These are phyloP conservation scores for Nicator chloris DNA, from an alignment of 2,113 vertebrate species.

Conservation along the genomic window DNA sequence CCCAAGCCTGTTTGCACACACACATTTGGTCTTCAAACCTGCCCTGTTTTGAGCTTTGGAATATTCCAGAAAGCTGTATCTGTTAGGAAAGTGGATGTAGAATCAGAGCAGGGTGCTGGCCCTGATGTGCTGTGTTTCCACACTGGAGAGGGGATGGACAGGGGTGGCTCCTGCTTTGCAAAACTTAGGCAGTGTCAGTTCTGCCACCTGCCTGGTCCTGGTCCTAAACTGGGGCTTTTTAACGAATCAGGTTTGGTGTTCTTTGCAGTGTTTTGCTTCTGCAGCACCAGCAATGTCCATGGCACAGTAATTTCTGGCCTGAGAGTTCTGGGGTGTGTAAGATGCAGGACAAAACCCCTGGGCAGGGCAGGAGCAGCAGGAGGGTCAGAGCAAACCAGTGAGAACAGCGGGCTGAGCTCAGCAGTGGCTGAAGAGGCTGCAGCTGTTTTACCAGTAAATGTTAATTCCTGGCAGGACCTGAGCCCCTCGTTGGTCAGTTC, in stretches of 20 bases:
- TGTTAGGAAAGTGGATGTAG: too few species aligned
- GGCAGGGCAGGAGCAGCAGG: background rate
- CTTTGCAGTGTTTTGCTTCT: background rate
- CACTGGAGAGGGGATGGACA: background rate
- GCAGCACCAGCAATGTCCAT: background rate
- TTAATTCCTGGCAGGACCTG: background rate
- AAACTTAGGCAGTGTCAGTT: background rate
- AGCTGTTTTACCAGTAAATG: background rate
- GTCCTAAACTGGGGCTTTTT: background rate
- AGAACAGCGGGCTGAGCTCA: background rate
- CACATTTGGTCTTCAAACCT: background rate
- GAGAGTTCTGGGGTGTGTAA: fast-evolving
- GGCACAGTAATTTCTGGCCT: background rate
- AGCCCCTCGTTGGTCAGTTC: background rate
- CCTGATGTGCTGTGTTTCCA: too few species aligned
- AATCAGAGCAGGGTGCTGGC: background rate
- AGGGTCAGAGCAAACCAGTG: background rate
- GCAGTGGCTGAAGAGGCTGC: background rate
- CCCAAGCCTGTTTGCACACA: background rate
- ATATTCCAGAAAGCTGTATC: background rate
- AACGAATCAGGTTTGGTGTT: fast-evolving
- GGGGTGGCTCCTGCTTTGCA: background rate
- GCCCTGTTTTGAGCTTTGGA: background rate
- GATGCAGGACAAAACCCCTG: background rate
- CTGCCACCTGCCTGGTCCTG: background rate